Evolutionary conservation across 2,888 invertebrate species (phyloP), one percentile per base, ranked within the genome.

Genomic region (Cinara cedri): DNA sequence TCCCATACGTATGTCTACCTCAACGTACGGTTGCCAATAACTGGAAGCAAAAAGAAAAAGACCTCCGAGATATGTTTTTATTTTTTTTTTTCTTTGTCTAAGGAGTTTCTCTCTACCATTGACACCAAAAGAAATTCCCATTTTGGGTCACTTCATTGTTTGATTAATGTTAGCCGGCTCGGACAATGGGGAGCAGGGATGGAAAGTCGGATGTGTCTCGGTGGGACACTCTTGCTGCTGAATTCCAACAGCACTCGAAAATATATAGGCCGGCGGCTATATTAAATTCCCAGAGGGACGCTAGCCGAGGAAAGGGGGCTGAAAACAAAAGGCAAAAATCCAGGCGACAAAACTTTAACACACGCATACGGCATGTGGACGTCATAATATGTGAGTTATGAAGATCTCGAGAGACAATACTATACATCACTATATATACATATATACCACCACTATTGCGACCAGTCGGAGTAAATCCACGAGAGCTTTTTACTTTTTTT

Each of bases 381-480:
- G 68, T 78, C 76, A 78, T 78, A 78, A 78, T 78, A 78, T 78
- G 76, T 78, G 76, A 78, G 68, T 78, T 78, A 78, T 78, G 68
- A 78, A 78, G 76, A 68, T 70, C 76, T 68, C 60, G 51, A 78
- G 76, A 68, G 76, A 78, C 76, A 70, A 78, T 68, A 65, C 44
- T 55, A 26, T 68, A 16, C 21, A 49, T 49, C 49, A 13, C 57
- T 71, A 57, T n/a, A n/a, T n/a, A n/a, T n/a, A n/a, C n/a, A n/a
- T n/a, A n/a, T n/a, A 21, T 14, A 24, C 14, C 57, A 14, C 3
- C 55, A 65, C 44, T 65, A 42, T 46, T n/a, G 1, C 21, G 49
- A 34, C 21, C 63, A 14, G 62, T 26, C 16, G 63, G 42, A 75
- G 62, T 75, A 65, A 75, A 75, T 65, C 19, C 66, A 76, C 44